These are phyloP conservation scores for Laupala kohalensis DNA, from an alignment of 1,140 invertebrate species.

Conservation along the genomic window DNA sequence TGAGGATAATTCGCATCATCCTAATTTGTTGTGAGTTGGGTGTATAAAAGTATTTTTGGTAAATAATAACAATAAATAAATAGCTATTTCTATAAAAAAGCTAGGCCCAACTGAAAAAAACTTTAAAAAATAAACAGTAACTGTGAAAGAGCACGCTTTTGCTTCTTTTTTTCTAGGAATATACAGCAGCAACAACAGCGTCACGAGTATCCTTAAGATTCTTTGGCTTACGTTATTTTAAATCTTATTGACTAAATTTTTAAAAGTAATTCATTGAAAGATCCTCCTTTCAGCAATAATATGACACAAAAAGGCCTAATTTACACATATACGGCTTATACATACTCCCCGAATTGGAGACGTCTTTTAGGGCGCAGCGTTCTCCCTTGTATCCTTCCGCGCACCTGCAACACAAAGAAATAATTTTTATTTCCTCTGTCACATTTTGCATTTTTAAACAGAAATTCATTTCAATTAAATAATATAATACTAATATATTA, in stretches of 20 bases:
- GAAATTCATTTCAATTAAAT: not conserved
- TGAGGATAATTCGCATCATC: slow-evolving; percentile 4
- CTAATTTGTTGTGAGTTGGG: slow-evolving; percentile 10
- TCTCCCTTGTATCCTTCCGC: slow-evolving; percentile 67
- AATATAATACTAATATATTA: not conserved
- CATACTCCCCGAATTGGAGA: slow-evolving; percentile 47
- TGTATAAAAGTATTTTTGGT: slow-evolving; percentile 1
- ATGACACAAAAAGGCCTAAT: slow-evolving; percentile 41
- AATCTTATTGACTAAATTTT: slow-evolving; percentile 1
- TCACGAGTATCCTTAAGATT: slow-evolving; percentile 3
- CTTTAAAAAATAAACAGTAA: slow-evolving; percentile 1
- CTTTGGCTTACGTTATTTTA: slow-evolving; percentile 4
- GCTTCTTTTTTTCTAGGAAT: not conserved
- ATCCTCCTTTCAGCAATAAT: slow-evolving; percentile 34
- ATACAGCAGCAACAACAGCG: not conserved
- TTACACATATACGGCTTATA: slow-evolving; percentile 43
- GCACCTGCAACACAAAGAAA: slow-evolving; percentile 51
- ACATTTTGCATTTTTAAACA: not conserved
- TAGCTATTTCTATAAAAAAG: slow-evolving; percentile 2
- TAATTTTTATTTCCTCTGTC: not conserved
- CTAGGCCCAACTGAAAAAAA: slow-evolving; percentile 3
- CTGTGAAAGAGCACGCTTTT: not conserved
- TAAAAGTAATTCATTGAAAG: not conserved
- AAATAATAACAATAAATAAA: slow-evolving; percentile 6
- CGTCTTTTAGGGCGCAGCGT: slow-evolving; percentile 69